Base-by-base conservation (phyloP, 1,140 invertebrate genomes). In the Drosophila teissieri region DNA sequence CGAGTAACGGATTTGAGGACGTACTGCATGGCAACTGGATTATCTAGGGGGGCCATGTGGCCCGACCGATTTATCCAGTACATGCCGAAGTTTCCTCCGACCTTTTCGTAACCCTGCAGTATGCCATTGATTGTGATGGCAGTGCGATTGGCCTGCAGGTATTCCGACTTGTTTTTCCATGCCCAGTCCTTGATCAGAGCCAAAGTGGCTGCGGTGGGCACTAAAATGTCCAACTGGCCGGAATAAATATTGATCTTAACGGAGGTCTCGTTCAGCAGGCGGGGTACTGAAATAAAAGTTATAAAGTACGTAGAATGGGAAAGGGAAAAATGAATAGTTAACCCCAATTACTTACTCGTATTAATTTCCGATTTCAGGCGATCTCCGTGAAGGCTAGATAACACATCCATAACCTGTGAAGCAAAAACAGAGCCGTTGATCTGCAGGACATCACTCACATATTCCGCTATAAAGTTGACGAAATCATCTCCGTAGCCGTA, bases 361-460 rank as follows among this genome's bases (percentile, higher is more conserved):
- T 95, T 83, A n/a, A 95, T 94, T 14, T 96, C 96, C 7, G 96
- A 96, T 88, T 95, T 96, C 95, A 98, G 97, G 77, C 97, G 97
- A 84, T 98, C 97, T 27, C 56, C 94, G 11, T 64, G 72, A 45
- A 97, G 93, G 6, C 84, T 90, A 7, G 83, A 49, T 83, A 97
- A 97, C 0, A 97, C 96, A 94, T 95, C 95, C 95, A 97, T 5
- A 94, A 94, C 58, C 94, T 92, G 4, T 92, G 82, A 15, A 0
- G 40, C 36, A 14, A 53, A 75, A 10, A 65, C 17, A 34, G 48
- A 57, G 12, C 73, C 61, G 5, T 95, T 95, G 40, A 96, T 93
- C 92, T 92, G 80, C 82, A 97, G 93, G 7, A 94, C 94, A 46
- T 94, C 61, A 61, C 94, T 95, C 1, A 97, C 95, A 48, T 92